Evolutionary conservation across 2,888 invertebrate species (phyloP).

Genomic region (Dasypolia templi): DNA sequence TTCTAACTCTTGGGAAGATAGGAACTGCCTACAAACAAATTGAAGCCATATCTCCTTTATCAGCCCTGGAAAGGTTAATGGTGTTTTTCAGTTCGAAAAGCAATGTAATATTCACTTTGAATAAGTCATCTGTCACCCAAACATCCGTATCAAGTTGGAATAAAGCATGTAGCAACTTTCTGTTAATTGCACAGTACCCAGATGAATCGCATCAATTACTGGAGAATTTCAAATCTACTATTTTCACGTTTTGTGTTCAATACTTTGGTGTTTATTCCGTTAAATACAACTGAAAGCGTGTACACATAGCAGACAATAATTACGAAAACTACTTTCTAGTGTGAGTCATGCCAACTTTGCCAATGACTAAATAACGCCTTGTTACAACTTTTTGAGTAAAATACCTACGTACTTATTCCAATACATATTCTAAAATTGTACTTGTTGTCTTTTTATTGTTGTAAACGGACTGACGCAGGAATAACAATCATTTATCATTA

Average conservation of each 20-base stretch:
- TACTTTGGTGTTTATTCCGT: constrained; percentile 41
- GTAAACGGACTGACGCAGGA: constrained; percentile 9
- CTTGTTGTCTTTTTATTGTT: constrained; percentile 18
- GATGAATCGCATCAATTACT: constrained; percentile 40
- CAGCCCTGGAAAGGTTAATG: neutral
- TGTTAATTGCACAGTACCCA: constrained; percentile 39
- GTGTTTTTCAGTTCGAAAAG: neutral
- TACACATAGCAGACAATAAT: constrained; percentile 62
- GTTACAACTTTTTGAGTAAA: constrained; percentile 46
- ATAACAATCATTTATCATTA: constrained; percentile 37
- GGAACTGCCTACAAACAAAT: constrained; percentile 1
- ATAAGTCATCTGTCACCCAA: constrained; percentile 15
- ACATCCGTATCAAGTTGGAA: constrained; percentile 8
- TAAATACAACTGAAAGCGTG: constrained; percentile 52
- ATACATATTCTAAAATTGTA: constrained; percentile 22
- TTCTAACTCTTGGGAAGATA: neutral
- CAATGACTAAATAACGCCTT: constrained; percentile 54
- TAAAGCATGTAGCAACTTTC: constrained; percentile 35
- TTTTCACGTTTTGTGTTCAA: constrained; percentile 38
- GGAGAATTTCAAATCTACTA: constrained; percentile 36
- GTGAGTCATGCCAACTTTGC: constrained; percentile 65
- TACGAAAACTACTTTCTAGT: constrained; percentile 69
- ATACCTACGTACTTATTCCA: constrained; percentile 25
- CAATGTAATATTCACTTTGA: constrained; percentile 5
- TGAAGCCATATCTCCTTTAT: neutral